These are phyloP conservation scores for Alloscopus bannaensis DNA, from an alignment of 2,888 invertebrate genomes.

Conservation along the genomic window DNA sequence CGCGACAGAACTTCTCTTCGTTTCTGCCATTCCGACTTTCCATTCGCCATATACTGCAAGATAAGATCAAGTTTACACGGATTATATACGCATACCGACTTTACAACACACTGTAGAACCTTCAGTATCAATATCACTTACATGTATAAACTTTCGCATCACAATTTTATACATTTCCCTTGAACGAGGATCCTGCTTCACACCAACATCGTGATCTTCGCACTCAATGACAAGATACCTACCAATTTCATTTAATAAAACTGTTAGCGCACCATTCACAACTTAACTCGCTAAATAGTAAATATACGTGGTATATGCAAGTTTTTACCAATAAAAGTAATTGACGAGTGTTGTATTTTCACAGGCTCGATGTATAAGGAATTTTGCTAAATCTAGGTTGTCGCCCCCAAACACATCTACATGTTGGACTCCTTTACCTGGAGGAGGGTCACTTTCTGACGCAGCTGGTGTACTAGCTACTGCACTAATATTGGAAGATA, in stretches of 20 bases:
- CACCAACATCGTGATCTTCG: conserved; percentile 86
- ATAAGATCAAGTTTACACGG: no score
- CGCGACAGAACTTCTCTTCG: conserved; percentile 86
- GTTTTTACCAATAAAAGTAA: conserved; percentile 94
- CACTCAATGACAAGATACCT: conserved; percentile 92
- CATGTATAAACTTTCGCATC: conserved; percentile 89
- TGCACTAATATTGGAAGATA: conserved; percentile 62
- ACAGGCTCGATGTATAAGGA: conserved; percentile 92
- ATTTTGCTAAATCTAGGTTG: conserved; percentile 85
- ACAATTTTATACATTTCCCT: conserved; percentile 93
- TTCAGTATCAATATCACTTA: conserved; percentile 69
- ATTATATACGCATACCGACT: no score
- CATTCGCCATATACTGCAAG: conserved; percentile 75
- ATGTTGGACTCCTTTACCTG: conserved; percentile 5
- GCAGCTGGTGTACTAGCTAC: conserved; percentile 44
- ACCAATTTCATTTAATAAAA: not conserved
- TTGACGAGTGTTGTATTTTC: conserved; percentile 93
- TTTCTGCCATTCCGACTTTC: conserved; percentile 83
- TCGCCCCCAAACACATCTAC: conserved; percentile 34
- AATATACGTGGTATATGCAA: no score
- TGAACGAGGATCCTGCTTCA: conserved; percentile 84
- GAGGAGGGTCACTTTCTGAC: conserved; percentile 38
- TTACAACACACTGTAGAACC: not conserved
- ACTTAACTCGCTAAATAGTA: not conserved
- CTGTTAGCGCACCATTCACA: not conserved